A percentile compares a stretch with the other conserved stretches of the same genome.
Conservation (phyloP, 2,113 vertebrate genomes). For the Barnardius zonarius region DNA sequence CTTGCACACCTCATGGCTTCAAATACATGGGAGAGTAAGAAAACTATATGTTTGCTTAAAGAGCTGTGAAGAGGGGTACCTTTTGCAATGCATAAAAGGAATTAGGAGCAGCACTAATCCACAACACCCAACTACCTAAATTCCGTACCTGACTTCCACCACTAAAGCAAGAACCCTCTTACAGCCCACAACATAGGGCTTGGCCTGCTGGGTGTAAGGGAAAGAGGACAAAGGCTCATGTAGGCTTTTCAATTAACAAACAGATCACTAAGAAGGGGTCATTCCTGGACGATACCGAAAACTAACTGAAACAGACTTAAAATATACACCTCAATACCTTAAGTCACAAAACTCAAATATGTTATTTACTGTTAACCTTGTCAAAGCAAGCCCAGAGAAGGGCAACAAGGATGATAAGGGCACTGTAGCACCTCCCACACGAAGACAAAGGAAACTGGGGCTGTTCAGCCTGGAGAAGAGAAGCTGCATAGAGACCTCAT, state of each 20-base stretch:
- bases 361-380: rapidly evolving
- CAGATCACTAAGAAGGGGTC: rapidly evolving
- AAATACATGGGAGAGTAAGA: not conserved
- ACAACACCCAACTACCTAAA: rapidly evolving
- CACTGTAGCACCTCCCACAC: not conserved
- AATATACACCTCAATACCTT: not conserved
- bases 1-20: not conserved
- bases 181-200: not conserved
- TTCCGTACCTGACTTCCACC: not conserved
- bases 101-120: rapidly evolving
- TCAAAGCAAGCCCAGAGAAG: not conserved
- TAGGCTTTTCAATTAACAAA: not conserved
- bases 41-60: rapidly evolving
- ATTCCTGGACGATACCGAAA: not conserved
- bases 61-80: rapidly evolving
- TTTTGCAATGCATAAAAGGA: rapidly evolving
- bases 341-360: rapidly evolving
- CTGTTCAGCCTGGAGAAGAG: not conserved
- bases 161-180: not conserved
- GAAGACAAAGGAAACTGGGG: not conserved
- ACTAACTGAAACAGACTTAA: not conserved
- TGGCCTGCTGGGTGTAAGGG: no score
- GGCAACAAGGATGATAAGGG: not conserved
- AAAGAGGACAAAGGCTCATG: no score
- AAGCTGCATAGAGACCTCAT: not conserved